Conservation (phyloP, 2,113 vertebrate species). For the Carettochelys insculpta region DNA sequence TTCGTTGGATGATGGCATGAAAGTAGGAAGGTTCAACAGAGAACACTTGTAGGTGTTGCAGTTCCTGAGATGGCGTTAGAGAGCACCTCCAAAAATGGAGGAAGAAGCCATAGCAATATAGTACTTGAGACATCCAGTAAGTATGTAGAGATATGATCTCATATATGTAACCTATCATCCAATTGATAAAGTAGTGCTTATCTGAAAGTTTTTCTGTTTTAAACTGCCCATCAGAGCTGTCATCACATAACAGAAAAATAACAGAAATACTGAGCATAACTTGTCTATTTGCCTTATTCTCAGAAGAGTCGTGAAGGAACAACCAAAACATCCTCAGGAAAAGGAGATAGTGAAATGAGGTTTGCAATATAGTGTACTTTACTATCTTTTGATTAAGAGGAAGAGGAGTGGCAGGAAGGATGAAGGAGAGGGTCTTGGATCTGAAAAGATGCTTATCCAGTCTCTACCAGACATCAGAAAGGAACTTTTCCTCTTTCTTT, state of each 20-base stretch:
- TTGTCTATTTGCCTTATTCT: background rate
- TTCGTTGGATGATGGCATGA: background rate
- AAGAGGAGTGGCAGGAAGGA: background rate
- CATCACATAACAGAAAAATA: background rate
- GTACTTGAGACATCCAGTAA: background rate
- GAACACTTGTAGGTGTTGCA: background rate
- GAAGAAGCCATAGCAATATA: background rate
- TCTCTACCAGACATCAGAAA: background rate
- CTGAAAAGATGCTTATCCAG: background rate
- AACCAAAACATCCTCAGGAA: background rate
- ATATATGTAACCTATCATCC: background rate
- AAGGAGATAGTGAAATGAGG: background rate
- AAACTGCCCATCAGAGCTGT: background rate
- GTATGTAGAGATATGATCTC: background rate
- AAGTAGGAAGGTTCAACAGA: background rate
- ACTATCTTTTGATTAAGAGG: background rate
- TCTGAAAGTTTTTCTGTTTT: background rate
- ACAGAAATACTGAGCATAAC: background rate
- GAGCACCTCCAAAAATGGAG: background rate
- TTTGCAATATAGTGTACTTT: background rate
- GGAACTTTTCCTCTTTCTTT: background rate
- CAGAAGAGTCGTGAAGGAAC: background rate
- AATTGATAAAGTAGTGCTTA: background rate
- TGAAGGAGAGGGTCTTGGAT: background rate
- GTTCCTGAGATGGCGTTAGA: background rate